These are phyloP conservation scores for Chironomus tepperi DNA, from an alignment of 1,140 invertebrate genomes.

Conservation along the genomic window DNA sequence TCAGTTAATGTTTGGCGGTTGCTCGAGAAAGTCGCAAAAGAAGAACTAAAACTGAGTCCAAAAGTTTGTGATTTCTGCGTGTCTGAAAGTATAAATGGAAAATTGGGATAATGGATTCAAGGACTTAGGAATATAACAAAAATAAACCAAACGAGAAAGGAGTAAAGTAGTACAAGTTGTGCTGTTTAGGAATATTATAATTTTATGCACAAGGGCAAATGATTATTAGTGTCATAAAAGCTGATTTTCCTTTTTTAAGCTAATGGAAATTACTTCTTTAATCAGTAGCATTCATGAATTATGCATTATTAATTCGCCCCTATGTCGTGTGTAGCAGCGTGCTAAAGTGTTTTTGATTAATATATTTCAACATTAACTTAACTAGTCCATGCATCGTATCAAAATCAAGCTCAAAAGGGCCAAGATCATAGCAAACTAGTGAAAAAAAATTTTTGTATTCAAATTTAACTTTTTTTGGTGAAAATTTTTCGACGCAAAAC, in stretches of 20 bases:
- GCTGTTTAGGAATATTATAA: background rate
- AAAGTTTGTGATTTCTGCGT: background rate
- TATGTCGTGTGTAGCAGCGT: background rate
- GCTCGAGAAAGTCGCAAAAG: background rate
- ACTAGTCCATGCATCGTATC: background rate
- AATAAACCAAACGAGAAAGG: background rate
- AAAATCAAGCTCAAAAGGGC: no score
- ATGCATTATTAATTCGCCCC: background rate
- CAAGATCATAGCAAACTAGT: no score
- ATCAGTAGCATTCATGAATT: background rate
- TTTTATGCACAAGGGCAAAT: background rate
- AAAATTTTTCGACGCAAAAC: no score
- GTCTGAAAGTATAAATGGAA: background rate
- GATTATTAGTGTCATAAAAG: background rate
- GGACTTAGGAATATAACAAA: background rate
- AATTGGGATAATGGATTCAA: slow-evolving; percentile 1
- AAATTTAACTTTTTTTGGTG: no score
- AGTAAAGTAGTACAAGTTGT: background rate
- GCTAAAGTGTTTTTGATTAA: background rate
- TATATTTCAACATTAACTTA: no score
- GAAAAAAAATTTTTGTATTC: no score
- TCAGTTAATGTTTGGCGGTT: slow-evolving; percentile 1
- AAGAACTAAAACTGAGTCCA: background rate
- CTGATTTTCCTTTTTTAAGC: background rate
- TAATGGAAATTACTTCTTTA: background rate